These are phyloP conservation scores for Lasius fuliginosus DNA, from an alignment of 2,888 invertebrate genomes.

Conservation along the genomic window DNA sequence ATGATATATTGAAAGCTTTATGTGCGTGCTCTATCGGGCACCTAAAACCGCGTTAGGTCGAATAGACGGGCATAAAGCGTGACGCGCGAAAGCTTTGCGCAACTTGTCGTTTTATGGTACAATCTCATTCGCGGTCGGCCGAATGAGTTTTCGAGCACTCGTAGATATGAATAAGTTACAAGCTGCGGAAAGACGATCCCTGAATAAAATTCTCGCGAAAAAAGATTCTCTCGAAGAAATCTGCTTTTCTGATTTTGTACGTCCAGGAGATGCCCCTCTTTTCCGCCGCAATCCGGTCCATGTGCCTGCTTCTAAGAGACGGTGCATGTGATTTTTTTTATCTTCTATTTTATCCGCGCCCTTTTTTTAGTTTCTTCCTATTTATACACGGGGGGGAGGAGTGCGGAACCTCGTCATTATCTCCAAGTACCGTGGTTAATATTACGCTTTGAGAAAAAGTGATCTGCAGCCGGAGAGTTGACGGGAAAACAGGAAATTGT, in stretches of 20 bases:
- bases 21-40: constrained; percentile 38
- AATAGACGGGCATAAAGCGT: constrained; percentile 29
- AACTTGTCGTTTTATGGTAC: constrained; percentile 32
- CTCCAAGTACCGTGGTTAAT: constrained; percentile 57
- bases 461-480: neutral
- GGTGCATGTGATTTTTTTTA: constrained; percentile 62
- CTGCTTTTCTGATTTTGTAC: constrained; percentile 40
- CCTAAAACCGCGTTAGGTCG: constrained; percentile 35
- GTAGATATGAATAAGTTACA: constrained; percentile 13
- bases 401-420: constrained; percentile 51
- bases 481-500: constrained; percentile 41
- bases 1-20: constrained; percentile 47
- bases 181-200: constrained; percentile 10
- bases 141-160: constrained; percentile 52
- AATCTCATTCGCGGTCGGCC: constrained; percentile 22
- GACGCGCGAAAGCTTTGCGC: constrained; percentile 21
- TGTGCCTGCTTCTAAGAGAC: constrained; percentile 47
- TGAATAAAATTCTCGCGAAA: neutral
- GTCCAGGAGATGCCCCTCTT: constrained; percentile 30
- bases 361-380: constrained; percentile 58
- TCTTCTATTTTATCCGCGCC: constrained; percentile 41
- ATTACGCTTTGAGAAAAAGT: constrained; percentile 53
- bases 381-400: constrained; percentile 60
- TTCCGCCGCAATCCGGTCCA: constrained; percentile 49
- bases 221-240: constrained; percentile 24